Conservation (phyloP, 1,140 invertebrate species). For the Leptoteleia sp. region DNA sequence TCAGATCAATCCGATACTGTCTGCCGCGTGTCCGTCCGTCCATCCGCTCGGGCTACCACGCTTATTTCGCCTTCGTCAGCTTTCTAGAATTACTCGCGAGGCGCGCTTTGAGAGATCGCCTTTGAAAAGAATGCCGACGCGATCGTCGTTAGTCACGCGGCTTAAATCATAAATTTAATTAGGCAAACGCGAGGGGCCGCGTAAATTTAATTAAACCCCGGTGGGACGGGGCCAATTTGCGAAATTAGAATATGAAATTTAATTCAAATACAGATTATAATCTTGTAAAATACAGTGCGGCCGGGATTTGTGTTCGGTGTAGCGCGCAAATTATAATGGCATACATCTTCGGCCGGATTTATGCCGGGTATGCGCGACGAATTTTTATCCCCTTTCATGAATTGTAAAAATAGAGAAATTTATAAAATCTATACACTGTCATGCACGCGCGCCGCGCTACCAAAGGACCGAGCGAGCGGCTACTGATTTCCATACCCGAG, state of each 20-base stretch:
- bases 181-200: neutral
- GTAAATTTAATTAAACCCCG: constrained; percentile 30
- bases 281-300: constrained; percentile 17
- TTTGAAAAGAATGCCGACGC: constrained; percentile 7
- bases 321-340: constrained; percentile 45
- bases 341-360: constrained; percentile 38
- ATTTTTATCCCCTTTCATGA: constrained; percentile 52
- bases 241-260: constrained; percentile 35
- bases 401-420: constrained; percentile 60
- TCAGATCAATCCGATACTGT: constrained; percentile 82
- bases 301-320: constrained; percentile 29
- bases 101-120: constrained; percentile 32
- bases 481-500: constrained; percentile 64
- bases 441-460: constrained; percentile 44
- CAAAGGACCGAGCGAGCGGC: constrained; percentile 19
- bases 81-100: constrained; percentile 25
- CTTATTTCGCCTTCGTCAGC: constrained; percentile 59
- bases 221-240: constrained; percentile 15
- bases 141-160: constrained; percentile 29
- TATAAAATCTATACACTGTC: constrained; percentile 52
- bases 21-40: constrained; percentile 77
- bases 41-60: constrained; percentile 70
- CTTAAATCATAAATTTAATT: constrained; percentile 60
- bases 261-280: constrained; percentile 39
- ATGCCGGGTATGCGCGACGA: constrained; percentile 38